Percentiles rank a stretch among this genome's conserved stretches.
Conservation (phyloP, 2,888 invertebrate species). For the Microchrysa polita region DNA sequence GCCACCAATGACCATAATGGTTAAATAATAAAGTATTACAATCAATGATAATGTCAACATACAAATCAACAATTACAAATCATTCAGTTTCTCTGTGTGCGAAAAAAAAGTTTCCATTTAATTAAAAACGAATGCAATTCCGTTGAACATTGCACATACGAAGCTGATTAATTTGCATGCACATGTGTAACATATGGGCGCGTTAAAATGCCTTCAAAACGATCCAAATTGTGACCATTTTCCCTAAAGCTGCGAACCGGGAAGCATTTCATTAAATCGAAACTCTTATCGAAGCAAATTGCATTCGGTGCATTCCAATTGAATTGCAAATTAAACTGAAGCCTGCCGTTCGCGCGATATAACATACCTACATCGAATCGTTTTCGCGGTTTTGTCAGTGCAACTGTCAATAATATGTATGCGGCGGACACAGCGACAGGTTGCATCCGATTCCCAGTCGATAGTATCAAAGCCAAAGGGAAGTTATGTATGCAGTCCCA, state of each 20-base stretch:
- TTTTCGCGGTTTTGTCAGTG: slow-evolving; percentile 33
- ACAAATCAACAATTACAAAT: slow-evolving; percentile 9
- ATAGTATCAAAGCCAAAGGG: neutral
- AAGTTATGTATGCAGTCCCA: neutral
- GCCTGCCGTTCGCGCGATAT: slow-evolving; percentile 21
- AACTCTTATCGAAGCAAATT: slow-evolving; percentile 44
- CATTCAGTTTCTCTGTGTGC: slow-evolving; percentile 4
- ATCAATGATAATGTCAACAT: slow-evolving; percentile 26
- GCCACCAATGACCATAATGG: neutral
- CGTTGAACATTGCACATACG: slow-evolving; percentile 12
- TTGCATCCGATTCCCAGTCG: too few relatives aligned
- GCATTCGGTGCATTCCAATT: slow-evolving; percentile 49
- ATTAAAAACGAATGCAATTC: slow-evolving; percentile 41
- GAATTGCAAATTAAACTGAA: slow-evolving; percentile 50
- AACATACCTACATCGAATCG: slow-evolving; percentile 9
- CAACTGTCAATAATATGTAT: slow-evolving; percentile 25
- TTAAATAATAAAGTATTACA: neutral
- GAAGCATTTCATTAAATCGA: slow-evolving; percentile 47
- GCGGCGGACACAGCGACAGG: neutral
- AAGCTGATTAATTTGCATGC: slow-evolving; percentile 48
- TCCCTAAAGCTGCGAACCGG: neutral
- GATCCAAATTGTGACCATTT: slow-evolving; percentile 2
- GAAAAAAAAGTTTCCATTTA: slow-evolving; percentile 41
- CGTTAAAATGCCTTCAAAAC: neutral
- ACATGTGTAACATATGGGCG: slow-evolving; percentile 15